These are phyloP conservation scores for Planiliza haematocheilus DNA, from an alignment of 2,113 vertebrate genomes.

Conservation along the genomic window DNA sequence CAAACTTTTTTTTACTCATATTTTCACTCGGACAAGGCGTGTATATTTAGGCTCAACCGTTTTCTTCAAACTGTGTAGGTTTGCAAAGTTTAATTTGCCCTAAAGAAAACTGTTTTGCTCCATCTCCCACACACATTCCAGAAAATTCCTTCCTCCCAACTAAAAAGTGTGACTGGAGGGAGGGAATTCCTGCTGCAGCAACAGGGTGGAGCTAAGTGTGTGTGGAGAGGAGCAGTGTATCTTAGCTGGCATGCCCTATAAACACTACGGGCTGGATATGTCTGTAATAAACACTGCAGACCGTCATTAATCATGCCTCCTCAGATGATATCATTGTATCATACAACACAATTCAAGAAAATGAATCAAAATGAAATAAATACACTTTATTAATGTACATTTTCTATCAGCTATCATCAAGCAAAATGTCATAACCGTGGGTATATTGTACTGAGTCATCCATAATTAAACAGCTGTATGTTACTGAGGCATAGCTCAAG, in stretches of 20 bases:
- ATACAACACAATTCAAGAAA: background rate
- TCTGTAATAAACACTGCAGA: constrained; percentile 1
- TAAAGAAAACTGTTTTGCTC: background rate
- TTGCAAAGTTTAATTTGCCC: background rate
- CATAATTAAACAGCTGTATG: constrained; percentile 13
- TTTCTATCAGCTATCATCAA: constrained; percentile 5
- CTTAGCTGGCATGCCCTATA: constrained; percentile 10
- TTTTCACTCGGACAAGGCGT: background rate
- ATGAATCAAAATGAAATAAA: constrained; percentile 13
- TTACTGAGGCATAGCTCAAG: constrained; percentile 25
- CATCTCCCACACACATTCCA: constrained; percentile 47
- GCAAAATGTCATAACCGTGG: constrained; percentile 11
- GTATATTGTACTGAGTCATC: constrained; percentile 8
- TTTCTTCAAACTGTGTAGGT: background rate
- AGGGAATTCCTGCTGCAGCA: constrained; percentile 51
- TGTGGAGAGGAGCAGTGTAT: background rate
- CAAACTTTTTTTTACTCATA: background rate
- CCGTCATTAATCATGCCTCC: background rate
- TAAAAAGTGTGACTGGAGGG: constrained; percentile 35
- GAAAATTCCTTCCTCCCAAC: constrained; percentile 39
- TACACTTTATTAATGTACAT: constrained; percentile 29
- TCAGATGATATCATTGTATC: background rate
- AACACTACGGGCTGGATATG: constrained; percentile 12
- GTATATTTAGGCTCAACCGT: background rate
- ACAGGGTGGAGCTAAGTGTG: constrained; percentile 58